These are phyloP conservation scores for Drosophila maculinotata DNA, from an alignment of 2,888 invertebrate species.

Conservation along the genomic window DNA sequence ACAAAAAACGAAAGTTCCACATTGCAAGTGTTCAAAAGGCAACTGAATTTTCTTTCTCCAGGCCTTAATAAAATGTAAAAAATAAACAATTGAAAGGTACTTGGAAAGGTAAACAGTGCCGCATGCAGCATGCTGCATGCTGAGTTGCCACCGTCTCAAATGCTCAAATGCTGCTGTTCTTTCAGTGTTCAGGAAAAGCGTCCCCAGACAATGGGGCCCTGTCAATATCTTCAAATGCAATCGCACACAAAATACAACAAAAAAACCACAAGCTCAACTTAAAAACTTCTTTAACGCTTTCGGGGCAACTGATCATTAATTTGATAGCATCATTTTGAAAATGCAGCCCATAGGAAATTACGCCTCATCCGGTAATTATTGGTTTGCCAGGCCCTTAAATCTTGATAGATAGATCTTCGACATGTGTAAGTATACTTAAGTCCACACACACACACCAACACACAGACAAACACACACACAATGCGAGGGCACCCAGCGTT, in stretches of 20 bases:
- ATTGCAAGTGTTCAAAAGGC: slow-evolving; percentile 53
- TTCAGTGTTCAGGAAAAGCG: slow-evolving; percentile 21
- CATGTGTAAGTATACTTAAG: slow-evolving; percentile 40
- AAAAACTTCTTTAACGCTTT: slow-evolving; percentile 55
- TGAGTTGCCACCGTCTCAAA: slow-evolving; percentile 35
- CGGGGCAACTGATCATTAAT: slow-evolving; percentile 55
- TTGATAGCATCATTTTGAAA: slow-evolving; percentile 68
- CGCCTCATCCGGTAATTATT: slow-evolving; percentile 78
- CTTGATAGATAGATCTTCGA: slow-evolving; percentile 71
- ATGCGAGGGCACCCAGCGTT: slow-evolving; percentile 48
- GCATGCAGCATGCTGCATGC: slow-evolving; percentile 15
- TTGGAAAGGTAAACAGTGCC: slow-evolving; percentile 56
- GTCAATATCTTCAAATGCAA: slow-evolving; percentile 58
- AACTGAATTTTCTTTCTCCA: slow-evolving; percentile 54
- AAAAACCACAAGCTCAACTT: slow-evolving; percentile 17
- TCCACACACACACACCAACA: slow-evolving; percentile 11
- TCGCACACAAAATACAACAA: slow-evolving; percentile 34
- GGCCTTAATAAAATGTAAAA: slow-evolving; percentile 38
- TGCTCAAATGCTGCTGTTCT: slow-evolving; percentile 50
- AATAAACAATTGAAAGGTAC: slow-evolving; percentile 72
- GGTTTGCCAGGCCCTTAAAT: slow-evolving; percentile 63
- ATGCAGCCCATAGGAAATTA: slow-evolving; percentile 73
- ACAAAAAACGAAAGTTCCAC: slow-evolving; percentile 76
- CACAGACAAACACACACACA: neutral
- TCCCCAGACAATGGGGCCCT: slow-evolving; percentile 29